Percentiles rank a stretch among this genome's conserved stretches.
Evolutionary conservation across 2,888 invertebrate species (phyloP).

Genomic region (Timema podura): DNA sequence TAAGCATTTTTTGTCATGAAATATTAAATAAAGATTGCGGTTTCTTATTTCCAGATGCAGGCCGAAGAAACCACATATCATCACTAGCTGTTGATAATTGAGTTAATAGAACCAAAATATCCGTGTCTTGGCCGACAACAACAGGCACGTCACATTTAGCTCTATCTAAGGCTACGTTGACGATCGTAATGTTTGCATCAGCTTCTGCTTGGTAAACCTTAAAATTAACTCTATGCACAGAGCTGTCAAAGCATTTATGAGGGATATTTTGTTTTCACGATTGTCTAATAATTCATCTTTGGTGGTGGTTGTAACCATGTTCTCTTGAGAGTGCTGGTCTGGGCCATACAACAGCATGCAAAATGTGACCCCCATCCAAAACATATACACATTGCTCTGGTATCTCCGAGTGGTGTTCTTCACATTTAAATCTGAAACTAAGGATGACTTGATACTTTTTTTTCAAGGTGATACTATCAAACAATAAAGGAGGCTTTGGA

Average conservation of each 20-base stretch:
- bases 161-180: background rate
- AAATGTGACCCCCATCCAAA: too few species aligned
- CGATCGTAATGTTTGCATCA: background rate
- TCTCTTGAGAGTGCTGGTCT: background rate
- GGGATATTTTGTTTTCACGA: background rate
- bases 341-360: background rate
- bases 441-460: background rate
- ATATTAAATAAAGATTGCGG: background rate
- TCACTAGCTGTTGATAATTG: background rate
- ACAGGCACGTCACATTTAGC: background rate
- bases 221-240: background rate
- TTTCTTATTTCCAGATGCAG: background rate
- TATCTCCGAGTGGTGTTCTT: too few species aligned
- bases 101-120: background rate
- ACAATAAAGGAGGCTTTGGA: too few species aligned
- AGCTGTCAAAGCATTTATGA: background rate
- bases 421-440: background rate
- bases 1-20: background rate
- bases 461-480: background rate
- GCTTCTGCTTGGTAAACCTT: background rate
- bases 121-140: slow-evolving; percentile 1
- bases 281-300: background rate
- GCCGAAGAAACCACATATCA: background rate
- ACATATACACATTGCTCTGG: too few species aligned
- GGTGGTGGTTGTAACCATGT: background rate